phyloP scores from a whole-genome alignment of 1,140 invertebrate species.

The Episyrphus balteatus region DNA sequence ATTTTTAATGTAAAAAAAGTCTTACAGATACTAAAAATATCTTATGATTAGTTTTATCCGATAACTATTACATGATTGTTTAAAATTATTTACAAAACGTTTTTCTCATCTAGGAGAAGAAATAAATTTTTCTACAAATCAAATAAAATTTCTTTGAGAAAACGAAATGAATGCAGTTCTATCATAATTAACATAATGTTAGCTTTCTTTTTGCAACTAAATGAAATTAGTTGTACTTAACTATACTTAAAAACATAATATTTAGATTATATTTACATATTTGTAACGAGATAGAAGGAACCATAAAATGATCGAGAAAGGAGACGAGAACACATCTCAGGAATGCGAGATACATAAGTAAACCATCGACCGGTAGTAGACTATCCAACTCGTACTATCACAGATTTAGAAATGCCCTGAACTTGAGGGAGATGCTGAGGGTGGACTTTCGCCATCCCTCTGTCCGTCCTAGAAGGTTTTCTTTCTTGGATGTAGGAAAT shows the following conservation, averaged over 20 bases:
- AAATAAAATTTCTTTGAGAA: neutral
- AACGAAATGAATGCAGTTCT: neutral
- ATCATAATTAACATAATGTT: neutral
- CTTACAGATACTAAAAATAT: no score
- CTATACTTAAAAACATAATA: no score
- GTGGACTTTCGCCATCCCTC: neutral
- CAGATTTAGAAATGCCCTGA: neutral
- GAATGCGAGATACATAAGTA: neutral
- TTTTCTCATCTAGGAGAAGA: neutral
- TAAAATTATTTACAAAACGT: neutral
- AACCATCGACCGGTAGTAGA: neutral
- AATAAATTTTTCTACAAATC: neutral
- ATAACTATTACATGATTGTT: neutral
- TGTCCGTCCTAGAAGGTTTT: conserved; percentile 36
- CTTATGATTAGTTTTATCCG: no score
- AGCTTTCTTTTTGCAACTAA: neutral
- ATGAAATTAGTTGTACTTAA: no score
- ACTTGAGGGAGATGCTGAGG: neutral
- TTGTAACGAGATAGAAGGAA: no score
- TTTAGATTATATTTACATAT: no score
- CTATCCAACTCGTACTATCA: neutral
- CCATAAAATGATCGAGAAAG: no score
- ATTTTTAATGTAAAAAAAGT: no score
- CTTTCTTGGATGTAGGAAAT: conserved; percentile 61
- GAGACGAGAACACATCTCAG: no score